Conservation (phyloP, 2,888 invertebrate genomes). For the Cantharis lateralis region DNA sequence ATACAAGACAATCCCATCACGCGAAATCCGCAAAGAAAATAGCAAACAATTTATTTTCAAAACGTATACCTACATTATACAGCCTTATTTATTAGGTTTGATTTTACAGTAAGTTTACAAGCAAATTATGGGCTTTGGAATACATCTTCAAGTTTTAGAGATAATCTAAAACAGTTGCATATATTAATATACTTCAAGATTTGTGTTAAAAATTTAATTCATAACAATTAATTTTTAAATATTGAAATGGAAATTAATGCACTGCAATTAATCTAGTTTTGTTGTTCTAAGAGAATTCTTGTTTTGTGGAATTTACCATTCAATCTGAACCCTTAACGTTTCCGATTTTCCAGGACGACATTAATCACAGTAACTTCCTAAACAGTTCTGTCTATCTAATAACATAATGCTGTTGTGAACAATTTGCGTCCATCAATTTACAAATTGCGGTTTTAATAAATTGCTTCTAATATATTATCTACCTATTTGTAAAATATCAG, state of each 20-base stretch:
- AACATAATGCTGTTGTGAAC: slow-evolving; percentile 11
- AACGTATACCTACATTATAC: neutral
- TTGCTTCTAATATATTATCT: slow-evolving; percentile 8
- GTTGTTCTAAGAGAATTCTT: neutral
- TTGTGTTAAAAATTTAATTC: neutral
- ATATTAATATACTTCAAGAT: neutral
- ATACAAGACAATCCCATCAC: slow-evolving; percentile 7
- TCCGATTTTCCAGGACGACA: slow-evolving; percentile 13
- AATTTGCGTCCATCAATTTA: slow-evolving; percentile 19
- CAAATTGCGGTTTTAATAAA: slow-evolving; percentile 20
- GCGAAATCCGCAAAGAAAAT: slow-evolving; percentile 8
- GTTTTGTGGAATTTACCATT: neutral
- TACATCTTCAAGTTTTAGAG: neutral
- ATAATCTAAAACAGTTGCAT: neutral
- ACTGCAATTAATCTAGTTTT: neutral
- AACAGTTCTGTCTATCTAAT: slow-evolving; percentile 11
- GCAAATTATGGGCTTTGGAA: neutral
- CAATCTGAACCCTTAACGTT: slow-evolving; percentile 7
- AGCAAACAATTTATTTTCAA: slow-evolving; percentile 10
- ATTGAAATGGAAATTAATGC: neutral
- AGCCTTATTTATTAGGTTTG: neutral
- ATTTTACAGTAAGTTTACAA: neutral
- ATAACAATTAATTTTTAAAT: neutral
- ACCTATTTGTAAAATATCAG: neutral
- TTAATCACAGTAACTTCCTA: slow-evolving; percentile 11